A percentile compares a stretch with the other conserved stretches of the same genome.
Conservation (phyloP, 2,113 vertebrate species). For the Pelmatolapia mariae region DNA sequence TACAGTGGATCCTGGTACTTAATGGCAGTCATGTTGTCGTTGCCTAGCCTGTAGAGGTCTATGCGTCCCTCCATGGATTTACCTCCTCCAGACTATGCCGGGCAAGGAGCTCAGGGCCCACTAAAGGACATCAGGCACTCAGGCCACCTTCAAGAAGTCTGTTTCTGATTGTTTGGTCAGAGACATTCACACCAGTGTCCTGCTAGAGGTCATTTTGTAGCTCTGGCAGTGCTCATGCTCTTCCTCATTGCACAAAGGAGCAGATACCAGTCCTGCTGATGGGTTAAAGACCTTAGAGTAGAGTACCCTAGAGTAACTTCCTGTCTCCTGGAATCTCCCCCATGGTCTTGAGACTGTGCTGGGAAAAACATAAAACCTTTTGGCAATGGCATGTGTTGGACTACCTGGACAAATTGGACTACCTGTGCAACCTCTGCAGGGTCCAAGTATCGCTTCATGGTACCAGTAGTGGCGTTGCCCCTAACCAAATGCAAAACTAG, state of each 20-base stretch:
- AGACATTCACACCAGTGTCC: neutral
- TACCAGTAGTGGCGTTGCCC: fast-evolving
- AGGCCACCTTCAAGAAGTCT: neutral
- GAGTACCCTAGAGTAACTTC: neutral
- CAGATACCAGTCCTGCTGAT: neutral
- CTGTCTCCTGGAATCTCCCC: neutral
- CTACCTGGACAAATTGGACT: neutral
- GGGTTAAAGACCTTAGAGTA: neutral
- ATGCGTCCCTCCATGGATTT: neutral
- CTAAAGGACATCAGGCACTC: neutral
- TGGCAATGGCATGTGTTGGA: neutral
- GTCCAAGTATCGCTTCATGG: neutral
- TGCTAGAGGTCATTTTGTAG: neutral
- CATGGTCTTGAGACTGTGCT: neutral
- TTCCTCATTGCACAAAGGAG: neutral
- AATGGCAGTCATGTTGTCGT: fast-evolving
- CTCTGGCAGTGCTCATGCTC: neutral
- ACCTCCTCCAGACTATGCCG: neutral
- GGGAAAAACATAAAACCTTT: neutral
- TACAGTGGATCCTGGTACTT: neutral
- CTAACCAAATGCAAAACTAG: neutral
- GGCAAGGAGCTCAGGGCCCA: neutral
- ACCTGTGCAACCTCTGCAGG: fast-evolving
- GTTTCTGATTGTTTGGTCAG: neutral
- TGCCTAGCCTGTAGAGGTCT: neutral